Conservation (phyloP, 2,113 vertebrate genomes). For the Uria lomvia region DNA sequence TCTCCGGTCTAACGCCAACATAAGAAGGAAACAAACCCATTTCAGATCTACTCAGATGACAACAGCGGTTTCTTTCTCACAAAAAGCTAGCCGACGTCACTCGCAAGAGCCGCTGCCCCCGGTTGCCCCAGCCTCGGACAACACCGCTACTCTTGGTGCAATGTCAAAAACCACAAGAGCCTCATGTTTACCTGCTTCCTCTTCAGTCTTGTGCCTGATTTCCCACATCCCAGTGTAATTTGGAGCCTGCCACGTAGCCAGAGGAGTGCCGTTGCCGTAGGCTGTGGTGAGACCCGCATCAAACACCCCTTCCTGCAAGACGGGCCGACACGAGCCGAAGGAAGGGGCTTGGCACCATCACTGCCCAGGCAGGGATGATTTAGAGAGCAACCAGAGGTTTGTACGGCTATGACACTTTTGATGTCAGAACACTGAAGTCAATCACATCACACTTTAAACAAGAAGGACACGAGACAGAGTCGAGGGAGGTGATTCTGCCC, state of each 20-base stretch:
- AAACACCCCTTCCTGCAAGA: fast-evolving
- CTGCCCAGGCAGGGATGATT: background rate
- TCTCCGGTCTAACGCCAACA: fast-evolving
- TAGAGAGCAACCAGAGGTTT: background rate
- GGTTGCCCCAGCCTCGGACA: background rate
- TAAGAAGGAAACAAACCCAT: background rate
- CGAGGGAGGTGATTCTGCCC: too few relatives aligned
- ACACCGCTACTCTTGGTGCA: background rate
- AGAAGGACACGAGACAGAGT: background rate
- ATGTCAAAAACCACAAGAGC: background rate
- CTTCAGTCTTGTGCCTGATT: background rate
- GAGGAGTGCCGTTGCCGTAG: background rate
- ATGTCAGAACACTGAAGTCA: background rate
- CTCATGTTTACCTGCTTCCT: background rate
- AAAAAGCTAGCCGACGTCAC: too few relatives aligned
- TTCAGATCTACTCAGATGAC: background rate
- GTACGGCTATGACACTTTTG: background rate
- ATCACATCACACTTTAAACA: background rate
- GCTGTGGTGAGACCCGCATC: background rate
- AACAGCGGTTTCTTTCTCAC: background rate
- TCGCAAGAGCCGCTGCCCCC: background rate
- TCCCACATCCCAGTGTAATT: background rate
- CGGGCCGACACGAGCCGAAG: background rate
- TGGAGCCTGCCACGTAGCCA: background rate
- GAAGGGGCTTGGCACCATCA: background rate